A percentile compares a stretch with the other conserved stretches of the same genome.
Conservation (phyloP, 1,140 invertebrate species). For the Drosophila chauvacae region DNA sequence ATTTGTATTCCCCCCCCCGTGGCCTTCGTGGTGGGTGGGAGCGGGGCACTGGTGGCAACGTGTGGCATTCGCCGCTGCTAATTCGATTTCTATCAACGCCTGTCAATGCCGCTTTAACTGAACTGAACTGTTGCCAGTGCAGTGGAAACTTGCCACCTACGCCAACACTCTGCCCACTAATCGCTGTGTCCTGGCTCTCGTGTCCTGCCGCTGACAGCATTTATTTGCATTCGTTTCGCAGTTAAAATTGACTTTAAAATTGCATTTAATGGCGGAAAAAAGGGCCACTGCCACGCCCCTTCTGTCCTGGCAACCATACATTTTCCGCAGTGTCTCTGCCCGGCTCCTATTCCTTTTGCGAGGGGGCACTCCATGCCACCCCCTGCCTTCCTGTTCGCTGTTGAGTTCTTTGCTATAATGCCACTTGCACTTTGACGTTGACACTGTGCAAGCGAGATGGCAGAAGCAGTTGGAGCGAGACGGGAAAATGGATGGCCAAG, state of each 20-base stretch:
- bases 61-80: conserved; percentile 58
- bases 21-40: neutral
- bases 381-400: conserved; percentile 36
- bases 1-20: conserved; percentile 36
- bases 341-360: conserved; percentile 25
- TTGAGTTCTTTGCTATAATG: conserved; percentile 74
- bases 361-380: conserved; percentile 1
- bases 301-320: conserved; percentile 14
- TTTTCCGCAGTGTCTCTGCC: conserved; percentile 49
- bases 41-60: conserved; percentile 14
- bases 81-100: conserved; percentile 71
- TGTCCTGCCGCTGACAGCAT: conserved; percentile 64
- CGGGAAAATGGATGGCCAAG: conserved; percentile 6
- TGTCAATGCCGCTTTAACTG: conserved; percentile 67
- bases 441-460: conserved; percentile 56
- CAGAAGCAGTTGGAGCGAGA: conserved; percentile 11
- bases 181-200: conserved; percentile 23
- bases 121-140: conserved; percentile 43
- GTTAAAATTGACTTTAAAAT: conserved; percentile 79
- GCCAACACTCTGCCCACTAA: conserved; percentile 18
- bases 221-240: conserved; percentile 73
- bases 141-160: conserved; percentile 13
- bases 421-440: conserved; percentile 80
- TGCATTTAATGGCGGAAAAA: conserved; percentile 73
- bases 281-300: conserved; percentile 21